Conservation (phyloP, 2,113 vertebrate species). For the Ictidomys tridecemlineatus region DNA sequence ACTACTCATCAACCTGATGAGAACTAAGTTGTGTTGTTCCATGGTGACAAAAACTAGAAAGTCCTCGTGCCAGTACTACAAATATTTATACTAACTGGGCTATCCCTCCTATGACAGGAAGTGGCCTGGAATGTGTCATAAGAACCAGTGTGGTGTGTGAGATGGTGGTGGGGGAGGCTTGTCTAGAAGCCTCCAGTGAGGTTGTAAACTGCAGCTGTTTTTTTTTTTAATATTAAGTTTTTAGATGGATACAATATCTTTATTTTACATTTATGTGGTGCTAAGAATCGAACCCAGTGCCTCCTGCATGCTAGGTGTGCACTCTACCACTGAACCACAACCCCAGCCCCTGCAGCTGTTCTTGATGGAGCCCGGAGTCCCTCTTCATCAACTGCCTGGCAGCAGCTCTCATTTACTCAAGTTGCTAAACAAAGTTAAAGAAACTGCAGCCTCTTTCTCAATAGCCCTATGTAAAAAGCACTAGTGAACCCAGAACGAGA, state of each 20-base stretch:
- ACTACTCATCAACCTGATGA: not conserved
- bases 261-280: no score
- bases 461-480: not conserved
- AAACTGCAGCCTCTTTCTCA: not conserved
- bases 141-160: not conserved
- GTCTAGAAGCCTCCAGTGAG: not conserved
- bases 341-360: not conserved
- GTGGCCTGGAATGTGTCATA: no score
- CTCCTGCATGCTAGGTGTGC: no score
- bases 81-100: not conserved
- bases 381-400: not conserved
- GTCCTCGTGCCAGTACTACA: not conserved
- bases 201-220: not conserved
- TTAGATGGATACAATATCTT: no score
- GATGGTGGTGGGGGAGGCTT: no score
- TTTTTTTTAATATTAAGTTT: no score
- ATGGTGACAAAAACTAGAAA: not conserved
- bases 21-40: not conserved
- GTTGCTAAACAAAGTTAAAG: not conserved
- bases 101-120: not conserved
- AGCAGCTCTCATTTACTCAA: not conserved
- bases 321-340: no score
- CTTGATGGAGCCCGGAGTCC: not conserved
- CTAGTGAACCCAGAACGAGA: not conserved
- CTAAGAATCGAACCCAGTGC: no score